Conservation (phyloP, 2,797 vertebrate species). For the Apogon talboti region DNA sequence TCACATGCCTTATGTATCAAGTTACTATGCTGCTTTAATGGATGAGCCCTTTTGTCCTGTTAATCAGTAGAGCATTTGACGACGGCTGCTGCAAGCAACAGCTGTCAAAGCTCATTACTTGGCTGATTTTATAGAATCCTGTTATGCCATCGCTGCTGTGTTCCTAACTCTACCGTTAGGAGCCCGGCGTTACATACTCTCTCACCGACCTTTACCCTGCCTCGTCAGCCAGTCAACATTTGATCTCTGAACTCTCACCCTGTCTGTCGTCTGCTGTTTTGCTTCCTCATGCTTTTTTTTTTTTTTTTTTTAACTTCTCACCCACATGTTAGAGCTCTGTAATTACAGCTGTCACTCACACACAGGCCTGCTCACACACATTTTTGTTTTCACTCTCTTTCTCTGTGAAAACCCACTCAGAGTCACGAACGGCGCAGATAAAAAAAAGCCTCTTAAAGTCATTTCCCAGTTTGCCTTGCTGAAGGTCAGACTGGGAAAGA, state of each 20-base stretch:
- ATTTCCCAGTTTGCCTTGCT: slow-evolving; percentile 65
- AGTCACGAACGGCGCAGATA: slow-evolving; percentile 58
- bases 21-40: slow-evolving; percentile 36
- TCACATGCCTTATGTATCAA: slow-evolving; percentile 23
- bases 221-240: slow-evolving; percentile 64
- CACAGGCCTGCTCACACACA: slow-evolving; percentile 32
- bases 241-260: slow-evolving; percentile 71
- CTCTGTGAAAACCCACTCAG: slow-evolving; percentile 45
- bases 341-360: slow-evolving; percentile 77
- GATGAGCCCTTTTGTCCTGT: slow-evolving; percentile 57
- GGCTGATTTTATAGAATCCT: slow-evolving; percentile 46
- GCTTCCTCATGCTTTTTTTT: slow-evolving; percentile 39
- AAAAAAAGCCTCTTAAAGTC: slow-evolving; percentile 53
- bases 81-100: slow-evolving; percentile 65
- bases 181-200: slow-evolving; percentile 56
- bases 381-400: slow-evolving; percentile 51
- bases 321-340: slow-evolving; percentile 53
- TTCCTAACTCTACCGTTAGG: slow-evolving; percentile 27
- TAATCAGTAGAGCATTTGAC: slow-evolving; percentile 61
- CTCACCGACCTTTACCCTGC: slow-evolving; percentile 55
- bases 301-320: slow-evolving; percentile 38
- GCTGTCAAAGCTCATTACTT: slow-evolving; percentile 72
- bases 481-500: slow-evolving; percentile 71
- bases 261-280: slow-evolving; percentile 69
- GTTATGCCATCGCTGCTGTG: slow-evolving; percentile 22